phyloP scores from a whole-genome alignment of 2,113 vertebrate genomes.

The Galemys pyrenaicus region DNA sequence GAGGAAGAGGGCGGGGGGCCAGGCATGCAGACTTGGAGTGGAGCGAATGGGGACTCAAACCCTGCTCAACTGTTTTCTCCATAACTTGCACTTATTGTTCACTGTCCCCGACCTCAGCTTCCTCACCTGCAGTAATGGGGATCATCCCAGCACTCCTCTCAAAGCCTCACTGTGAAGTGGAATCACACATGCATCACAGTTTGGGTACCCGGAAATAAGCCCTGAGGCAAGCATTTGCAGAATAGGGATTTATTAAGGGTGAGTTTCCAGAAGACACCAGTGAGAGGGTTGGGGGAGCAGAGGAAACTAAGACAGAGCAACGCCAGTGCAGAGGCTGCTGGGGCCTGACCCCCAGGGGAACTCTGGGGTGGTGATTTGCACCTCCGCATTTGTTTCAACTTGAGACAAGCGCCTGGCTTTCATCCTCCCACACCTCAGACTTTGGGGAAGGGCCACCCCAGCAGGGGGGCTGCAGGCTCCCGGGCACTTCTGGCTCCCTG shows the following conservation, averaged over 20 bases:
- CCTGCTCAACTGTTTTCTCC: not conserved
- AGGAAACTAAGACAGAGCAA: not conserved
- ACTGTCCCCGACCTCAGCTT: not conserved
- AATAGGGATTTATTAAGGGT: not conserved
- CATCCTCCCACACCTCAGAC: not conserved
- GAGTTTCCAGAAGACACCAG: not conserved
- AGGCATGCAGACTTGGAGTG: rapidly evolving
- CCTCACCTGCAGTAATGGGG: not conserved
- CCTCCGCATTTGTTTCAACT: not conserved
- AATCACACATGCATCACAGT: rapidly evolving
- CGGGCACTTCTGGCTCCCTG: not conserved
- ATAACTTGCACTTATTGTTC: not conserved
- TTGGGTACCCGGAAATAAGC: not conserved
- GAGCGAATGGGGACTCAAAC: not conserved
- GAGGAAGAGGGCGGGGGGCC: not conserved
- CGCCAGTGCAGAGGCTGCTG: not conserved
- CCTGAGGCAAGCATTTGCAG: not conserved
- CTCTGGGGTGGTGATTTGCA: not conserved
- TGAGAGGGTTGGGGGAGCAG: too few species aligned
- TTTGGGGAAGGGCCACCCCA: not conserved
- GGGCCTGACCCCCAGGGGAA: not conserved
- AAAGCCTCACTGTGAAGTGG: not conserved
- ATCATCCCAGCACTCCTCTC: not conserved
- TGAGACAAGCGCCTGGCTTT: not conserved
- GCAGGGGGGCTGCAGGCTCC: not conserved